A percentile compares a stretch with the other conserved stretches of the same genome.
Evolutionary conservation across 2,888 invertebrate species (phyloP).

Genomic region (Temnothorax rugatulus): DNA sequence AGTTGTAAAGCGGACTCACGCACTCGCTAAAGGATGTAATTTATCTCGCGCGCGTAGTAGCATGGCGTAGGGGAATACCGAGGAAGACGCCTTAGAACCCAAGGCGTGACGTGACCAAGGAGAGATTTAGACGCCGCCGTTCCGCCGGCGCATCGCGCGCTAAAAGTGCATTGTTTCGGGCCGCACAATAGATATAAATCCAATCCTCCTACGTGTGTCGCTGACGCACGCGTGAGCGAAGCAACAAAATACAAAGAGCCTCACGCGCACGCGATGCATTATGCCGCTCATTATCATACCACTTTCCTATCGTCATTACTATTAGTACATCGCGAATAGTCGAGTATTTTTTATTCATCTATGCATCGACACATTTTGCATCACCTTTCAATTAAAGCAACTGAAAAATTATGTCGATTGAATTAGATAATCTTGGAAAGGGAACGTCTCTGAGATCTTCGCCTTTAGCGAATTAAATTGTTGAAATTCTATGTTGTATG

Average conservation of each 20-base stretch:
- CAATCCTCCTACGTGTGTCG: conserved; percentile 37
- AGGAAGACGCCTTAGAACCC: not conserved
- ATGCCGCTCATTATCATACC: conserved; percentile 36
- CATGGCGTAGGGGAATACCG: not conserved
- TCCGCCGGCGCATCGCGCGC: conserved; percentile 13
- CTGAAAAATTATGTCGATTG: not conserved
- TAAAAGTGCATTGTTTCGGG: conserved; percentile 46
- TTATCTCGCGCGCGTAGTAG: conserved; percentile 28
- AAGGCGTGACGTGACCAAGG: conserved; percentile 29
- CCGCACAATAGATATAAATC: conserved; percentile 47
- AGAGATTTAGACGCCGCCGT: conserved; percentile 32
- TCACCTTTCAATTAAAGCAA: not conserved
- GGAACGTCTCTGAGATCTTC: not conserved
- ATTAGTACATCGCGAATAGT: conserved; percentile 11
- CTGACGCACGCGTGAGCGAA: conserved; percentile 19
- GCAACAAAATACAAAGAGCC: conserved; percentile 16
- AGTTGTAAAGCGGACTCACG: conserved; percentile 9
- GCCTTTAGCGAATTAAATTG: not conserved
- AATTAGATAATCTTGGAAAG: not conserved
- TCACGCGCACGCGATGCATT: conserved; percentile 1
- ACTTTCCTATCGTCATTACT: conserved; percentile 35
- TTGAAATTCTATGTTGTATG: not conserved
- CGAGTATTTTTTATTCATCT: not conserved
- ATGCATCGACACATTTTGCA: not conserved
- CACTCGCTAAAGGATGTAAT: conserved; percentile 37